phyloP scores from a whole-genome alignment of 2,797 vertebrate species.

The Hydrophis major region DNA sequence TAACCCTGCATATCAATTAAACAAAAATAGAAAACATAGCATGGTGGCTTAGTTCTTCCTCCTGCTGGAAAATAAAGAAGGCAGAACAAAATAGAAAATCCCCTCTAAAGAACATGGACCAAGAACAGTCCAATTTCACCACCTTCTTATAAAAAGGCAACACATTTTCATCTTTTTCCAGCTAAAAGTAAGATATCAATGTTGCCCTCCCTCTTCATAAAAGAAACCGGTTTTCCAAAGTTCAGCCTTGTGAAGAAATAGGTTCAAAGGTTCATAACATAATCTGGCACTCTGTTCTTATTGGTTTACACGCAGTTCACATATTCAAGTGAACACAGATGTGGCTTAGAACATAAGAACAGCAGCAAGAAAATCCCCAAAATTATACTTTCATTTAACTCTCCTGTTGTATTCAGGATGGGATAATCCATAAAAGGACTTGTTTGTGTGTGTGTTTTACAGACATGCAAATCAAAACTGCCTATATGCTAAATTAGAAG shows the following conservation, averaged over 20 bases:
- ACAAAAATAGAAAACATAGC: neutral
- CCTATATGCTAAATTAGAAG: neutral
- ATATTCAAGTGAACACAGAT: neutral
- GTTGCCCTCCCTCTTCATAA: neutral
- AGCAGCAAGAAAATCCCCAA: neutral
- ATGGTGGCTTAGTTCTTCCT: neutral
- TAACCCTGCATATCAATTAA: neutral
- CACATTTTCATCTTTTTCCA: neutral
- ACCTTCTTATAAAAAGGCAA: neutral
- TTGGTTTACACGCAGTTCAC: neutral
- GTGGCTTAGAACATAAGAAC: neutral
- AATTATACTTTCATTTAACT: neutral
- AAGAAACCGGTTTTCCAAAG: neutral
- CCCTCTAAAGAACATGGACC: neutral
- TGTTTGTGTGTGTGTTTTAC: neutral
- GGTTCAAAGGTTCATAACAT: neutral
- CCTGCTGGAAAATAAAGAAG: neutral
- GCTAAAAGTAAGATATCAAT: neutral
- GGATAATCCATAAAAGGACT: neutral
- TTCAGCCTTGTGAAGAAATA: neutral
- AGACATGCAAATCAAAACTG: neutral
- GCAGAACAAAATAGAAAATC: neutral
- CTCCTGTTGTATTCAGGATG: neutral
- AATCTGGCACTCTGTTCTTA: neutral
- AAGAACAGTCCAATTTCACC: neutral